Evolutionary conservation across 2,888 invertebrate genomes (phyloP).

Genomic region (Andrena camellia): DNA sequence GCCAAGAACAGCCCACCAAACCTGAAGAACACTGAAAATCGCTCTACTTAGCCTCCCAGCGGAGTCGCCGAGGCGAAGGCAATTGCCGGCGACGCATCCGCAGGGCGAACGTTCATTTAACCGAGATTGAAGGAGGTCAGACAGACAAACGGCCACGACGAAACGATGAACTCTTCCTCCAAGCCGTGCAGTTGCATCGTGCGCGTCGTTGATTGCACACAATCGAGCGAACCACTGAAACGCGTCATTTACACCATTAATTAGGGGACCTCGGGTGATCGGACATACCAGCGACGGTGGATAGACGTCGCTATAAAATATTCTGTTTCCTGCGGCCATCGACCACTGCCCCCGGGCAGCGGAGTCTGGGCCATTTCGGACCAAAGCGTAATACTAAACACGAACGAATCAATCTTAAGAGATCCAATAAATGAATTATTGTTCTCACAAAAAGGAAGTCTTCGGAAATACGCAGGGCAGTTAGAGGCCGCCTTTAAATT

Average conservation of each 20-base stretch:
- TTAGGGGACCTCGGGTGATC: no score
- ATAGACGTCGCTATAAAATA: no score
- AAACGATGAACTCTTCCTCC: slow-evolving; percentile 7
- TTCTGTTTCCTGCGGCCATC: no score
- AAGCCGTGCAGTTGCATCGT: background rate
- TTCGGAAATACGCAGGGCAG: no score
- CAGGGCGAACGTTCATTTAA: slow-evolving; percentile 4
- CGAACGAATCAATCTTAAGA: no score
- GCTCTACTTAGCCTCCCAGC: slow-evolving; percentile 2
- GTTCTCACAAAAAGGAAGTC: no score
- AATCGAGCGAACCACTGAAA: slow-evolving; percentile 2
- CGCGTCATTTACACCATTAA: slow-evolving; percentile 4
- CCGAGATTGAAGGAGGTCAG: slow-evolving; percentile 21
- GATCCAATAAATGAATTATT: no score
- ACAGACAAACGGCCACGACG: background rate
- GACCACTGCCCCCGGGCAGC: no score
- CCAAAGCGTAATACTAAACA: no score
- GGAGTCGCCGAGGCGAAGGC: slow-evolving; percentile 4
- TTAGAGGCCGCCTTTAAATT: no score
- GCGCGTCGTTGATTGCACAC: background rate
- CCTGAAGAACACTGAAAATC: background rate
- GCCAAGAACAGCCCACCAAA: background rate
- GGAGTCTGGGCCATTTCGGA: no score
- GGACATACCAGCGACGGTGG: no score
- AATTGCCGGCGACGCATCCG: slow-evolving; percentile 6